These are phyloP conservation scores for Stichopus chloronotus DNA, from an alignment of 35 echinoderm and acorn worm species.

Conservation along the genomic window DNA sequence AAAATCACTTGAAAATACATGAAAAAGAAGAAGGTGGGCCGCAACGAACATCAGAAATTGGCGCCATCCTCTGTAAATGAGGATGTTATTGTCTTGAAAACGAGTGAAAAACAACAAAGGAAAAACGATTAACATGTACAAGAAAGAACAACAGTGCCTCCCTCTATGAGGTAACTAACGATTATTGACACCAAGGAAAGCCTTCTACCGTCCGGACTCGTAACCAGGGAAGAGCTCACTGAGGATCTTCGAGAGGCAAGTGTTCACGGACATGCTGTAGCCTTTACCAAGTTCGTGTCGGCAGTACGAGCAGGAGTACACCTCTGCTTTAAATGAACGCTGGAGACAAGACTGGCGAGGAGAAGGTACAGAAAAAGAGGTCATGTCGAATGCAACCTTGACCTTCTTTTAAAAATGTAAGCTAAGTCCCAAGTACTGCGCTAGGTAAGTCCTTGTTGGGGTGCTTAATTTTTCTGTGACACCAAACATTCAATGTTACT, in stretches of 20 bases:
- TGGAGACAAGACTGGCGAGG: conserved; percentile 79
- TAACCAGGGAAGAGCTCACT: conserved; percentile 90
- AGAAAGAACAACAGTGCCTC: not conserved
- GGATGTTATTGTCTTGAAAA: not conserved
- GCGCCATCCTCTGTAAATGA: too few relatives aligned
- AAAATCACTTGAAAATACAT: too few relatives aligned
- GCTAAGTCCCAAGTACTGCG: not conserved
- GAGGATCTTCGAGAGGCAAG: conserved; percentile 62
- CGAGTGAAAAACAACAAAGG: not conserved
- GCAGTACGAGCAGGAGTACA: conserved; percentile 83
- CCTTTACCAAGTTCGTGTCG: conserved; percentile 95
- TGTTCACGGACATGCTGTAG: conserved; percentile 77
- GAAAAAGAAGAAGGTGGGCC: too few relatives aligned
- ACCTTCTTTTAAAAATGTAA: not conserved
- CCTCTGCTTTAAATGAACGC: conserved; percentile 92
- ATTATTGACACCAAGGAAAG: not conserved
- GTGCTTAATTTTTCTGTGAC: too few relatives aligned
- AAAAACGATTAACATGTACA: not conserved
- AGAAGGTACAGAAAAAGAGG: not conserved
- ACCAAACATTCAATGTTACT: too few relatives aligned
- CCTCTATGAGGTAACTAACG: not conserved
- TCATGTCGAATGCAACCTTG: not conserved
- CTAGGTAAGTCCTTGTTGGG: too few relatives aligned
- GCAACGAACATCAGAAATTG: too few relatives aligned
- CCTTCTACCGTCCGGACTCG: conserved; percentile 79